Conservation (phyloP, 2,797 vertebrate genomes). For the Diplodus puntazzo region DNA sequence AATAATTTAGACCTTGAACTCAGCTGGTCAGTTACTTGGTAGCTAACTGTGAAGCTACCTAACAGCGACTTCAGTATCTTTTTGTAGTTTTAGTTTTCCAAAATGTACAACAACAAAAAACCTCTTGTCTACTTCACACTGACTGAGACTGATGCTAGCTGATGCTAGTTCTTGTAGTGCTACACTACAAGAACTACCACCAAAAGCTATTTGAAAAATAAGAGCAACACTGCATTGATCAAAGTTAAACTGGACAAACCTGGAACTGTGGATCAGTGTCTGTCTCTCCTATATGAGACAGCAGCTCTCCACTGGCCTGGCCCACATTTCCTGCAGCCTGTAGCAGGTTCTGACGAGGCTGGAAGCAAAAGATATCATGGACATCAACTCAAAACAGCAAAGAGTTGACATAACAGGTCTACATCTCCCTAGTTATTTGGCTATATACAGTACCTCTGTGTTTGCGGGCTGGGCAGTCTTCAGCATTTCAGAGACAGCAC, state of each 20-base stretch:
- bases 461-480: slow-evolving; percentile 95
- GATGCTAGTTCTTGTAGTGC: background rate
- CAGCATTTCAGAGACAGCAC: slow-evolving; percentile 94
- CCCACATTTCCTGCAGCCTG: slow-evolving; percentile 97
- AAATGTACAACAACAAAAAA: too few relatives aligned
- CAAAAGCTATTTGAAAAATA: background rate
- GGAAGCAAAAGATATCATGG: slow-evolving; percentile 21
- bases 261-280: slow-evolving; percentile 97
- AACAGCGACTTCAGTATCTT: too few relatives aligned
- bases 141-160: too few relatives aligned
- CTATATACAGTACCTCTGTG: slow-evolving; percentile 87
- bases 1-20: too few relatives aligned
- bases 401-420: background rate
- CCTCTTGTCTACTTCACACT: too few relatives aligned
- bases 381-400: background rate
- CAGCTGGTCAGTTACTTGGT: too few relatives aligned
- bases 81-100: too few relatives aligned
- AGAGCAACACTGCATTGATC: background rate
- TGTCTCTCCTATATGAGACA: slow-evolving; percentile 96
- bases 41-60: too few relatives aligned
- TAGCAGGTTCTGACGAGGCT: slow-evolving; percentile 97
- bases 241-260: slow-evolving; percentile 78
- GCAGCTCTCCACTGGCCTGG: slow-evolving; percentile 94
- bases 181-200: background rate
- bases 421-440: too few relatives aligned